Evolutionary conservation across 2,797 vertebrate genomes (phyloP), one percentile per base, ranked within the genome.

Genomic region (Tragelaphus oryx): DNA sequence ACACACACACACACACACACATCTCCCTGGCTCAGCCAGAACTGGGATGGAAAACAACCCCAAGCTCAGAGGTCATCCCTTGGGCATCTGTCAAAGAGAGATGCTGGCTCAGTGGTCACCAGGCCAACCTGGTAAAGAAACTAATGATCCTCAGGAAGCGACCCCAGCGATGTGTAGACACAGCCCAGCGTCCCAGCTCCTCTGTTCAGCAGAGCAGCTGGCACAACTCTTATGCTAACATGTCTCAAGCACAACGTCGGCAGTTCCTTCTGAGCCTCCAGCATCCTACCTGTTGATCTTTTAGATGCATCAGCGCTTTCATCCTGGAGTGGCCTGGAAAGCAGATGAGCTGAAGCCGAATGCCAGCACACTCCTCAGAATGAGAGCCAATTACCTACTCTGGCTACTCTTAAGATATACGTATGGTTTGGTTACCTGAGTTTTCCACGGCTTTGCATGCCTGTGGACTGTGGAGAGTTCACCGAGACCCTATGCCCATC

Each of bases 291-390:
- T 10, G 2, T 14, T 5, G 30, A 60, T 33, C 88, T 80, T 37
- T 62, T 1, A 17, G 7, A 8, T 6, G 0, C 28, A 4, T 44
- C 48, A 28, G 68, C 7, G 0, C 54, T 50, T 59, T 18, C 33
- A 6, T n/a, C 28, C 59, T 9, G 1, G 37, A 22, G 46, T 26
- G 41, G 16, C 24, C 41, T 33, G 10, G 82, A 65, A 48, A 92
- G 59, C 33, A 54, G 80, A 17, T 0, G 1, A 24, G 8, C 17
- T 37, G 60, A 59, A 82, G 60, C 48, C 1, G 0, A 86, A 76
- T 4, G 52, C 22, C 65, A 13, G n/a, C 1, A 0, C 1, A 0
- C 7, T 18, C n/a, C 37, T 33, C 33, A 10, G n/a, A 54, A 16
- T 1, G 22, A 48, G 11, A 37, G 2, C 41, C 20, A 3, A 5